Base-by-base conservation (phyloP, 2,888 invertebrate genomes). In the Teleogryllus oceanicus region DNA sequence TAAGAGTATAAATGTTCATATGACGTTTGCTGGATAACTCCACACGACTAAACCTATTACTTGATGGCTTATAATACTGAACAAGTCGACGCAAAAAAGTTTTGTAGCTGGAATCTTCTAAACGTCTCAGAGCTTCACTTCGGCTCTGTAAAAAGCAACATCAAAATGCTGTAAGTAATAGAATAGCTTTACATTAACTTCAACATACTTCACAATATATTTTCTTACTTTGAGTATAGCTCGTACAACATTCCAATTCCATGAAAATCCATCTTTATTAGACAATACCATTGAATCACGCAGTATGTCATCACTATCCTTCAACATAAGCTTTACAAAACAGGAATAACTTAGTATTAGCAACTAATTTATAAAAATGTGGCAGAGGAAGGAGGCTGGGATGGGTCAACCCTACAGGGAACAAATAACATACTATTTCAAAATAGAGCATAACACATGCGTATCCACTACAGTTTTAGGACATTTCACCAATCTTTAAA, bases 201-300 rank as follows among this genome's bases (percentile, higher is more conserved):
- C 37, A 37, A 37, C 37, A 37, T 37, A 37, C 37, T 8, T 37
- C 8, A 37, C 37, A 62, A 76, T 5, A 80, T 82, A 24, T 75
- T 49, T 77, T 79, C 84, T 84, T 88, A 94, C 94, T 90, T 93
- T 94, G 50, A 96, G 88, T 84, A 96, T 91, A 75, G 94, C 92
- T 82, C 93, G 90, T 82, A 98, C 93, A n/a, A 96, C 90, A 84
- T 94, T 94, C 97, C 97, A 98, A 86, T 97, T 94, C 98, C 98
- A 98, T 0, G 92, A 90, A 81, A 91, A 91, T 8, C 94, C 94
- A 84, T 96, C 96, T 84, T 94, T 94, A 81, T 92, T 91, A 80
- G 90, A 89, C 84, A 96, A 89, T 5, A 98, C 96, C 83, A 94
- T 92, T 2, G 96, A 94, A 83, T 96, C 94, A 84, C 93, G 92